phyloP scores from a whole-genome alignment of 2,113 vertebrate species.

The Rhea americana region DNA sequence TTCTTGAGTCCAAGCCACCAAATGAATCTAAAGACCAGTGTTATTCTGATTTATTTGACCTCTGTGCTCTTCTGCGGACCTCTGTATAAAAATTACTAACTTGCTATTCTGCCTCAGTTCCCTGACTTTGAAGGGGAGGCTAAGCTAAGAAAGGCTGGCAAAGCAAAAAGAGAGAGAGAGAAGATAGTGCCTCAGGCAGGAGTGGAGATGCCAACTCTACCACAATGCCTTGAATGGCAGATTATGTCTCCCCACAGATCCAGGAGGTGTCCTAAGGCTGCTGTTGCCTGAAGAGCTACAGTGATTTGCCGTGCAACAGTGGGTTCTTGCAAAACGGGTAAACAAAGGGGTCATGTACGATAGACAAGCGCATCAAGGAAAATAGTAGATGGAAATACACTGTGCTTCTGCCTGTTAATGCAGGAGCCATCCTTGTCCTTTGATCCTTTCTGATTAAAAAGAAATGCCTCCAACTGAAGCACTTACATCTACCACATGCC shows the following conservation, averaged over 20 bases:
- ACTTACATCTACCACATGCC: not conserved
- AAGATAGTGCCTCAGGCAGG: slow-evolving; percentile 40
- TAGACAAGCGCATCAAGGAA: not conserved
- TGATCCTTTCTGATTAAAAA: not conserved
- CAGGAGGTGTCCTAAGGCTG: slow-evolving; percentile 46
- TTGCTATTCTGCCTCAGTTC: not conserved
- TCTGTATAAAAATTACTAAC: not conserved
- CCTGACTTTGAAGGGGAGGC: slow-evolving; percentile 13
- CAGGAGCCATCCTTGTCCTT: not conserved
- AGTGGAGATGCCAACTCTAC: slow-evolving; percentile 49
- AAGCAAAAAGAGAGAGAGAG: not conserved
- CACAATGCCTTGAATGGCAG: slow-evolving; percentile 59
- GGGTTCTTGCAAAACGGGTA: not conserved
- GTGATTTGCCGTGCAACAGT: not conserved
- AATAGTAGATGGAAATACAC: not conserved
- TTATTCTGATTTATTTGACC: not conserved
- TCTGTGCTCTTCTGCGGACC: not conserved
- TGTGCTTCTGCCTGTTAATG: not conserved
- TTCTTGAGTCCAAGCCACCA: not conserved
- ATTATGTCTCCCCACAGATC: slow-evolving; percentile 43
- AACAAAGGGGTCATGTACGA: not conserved
- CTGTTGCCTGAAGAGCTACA: slow-evolving; percentile 36
- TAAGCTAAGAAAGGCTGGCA: slow-evolving; percentile 18
- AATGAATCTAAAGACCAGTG: not conserved
- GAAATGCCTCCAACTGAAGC: not conserved